Conservation (phyloP, 1,140 invertebrate species). For the Brachionus angularis region DNA sequence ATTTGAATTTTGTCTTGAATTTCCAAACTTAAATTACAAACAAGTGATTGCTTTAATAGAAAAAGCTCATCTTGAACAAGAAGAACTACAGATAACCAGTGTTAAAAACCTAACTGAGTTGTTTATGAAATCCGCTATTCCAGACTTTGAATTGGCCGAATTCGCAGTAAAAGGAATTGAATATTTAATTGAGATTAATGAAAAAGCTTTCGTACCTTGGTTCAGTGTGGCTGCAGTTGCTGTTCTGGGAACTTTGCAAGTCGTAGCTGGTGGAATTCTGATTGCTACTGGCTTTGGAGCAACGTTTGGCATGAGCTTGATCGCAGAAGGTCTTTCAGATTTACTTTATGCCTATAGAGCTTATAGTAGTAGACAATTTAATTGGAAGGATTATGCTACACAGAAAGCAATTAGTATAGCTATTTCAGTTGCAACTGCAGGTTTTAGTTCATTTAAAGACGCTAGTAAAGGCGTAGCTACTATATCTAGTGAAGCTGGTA, state of each 20-base stretch:
- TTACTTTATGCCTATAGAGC: conserved; percentile 3
- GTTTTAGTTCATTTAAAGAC: neutral
- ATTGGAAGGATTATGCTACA: conserved; percentile 1
- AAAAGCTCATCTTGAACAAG: neutral
- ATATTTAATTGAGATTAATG: neutral
- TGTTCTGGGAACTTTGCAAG: neutral
- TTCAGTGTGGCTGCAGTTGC: neutral
- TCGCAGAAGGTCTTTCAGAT: conserved; percentile 3
- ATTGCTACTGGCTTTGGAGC: conserved; percentile 13
- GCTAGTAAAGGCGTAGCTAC: neutral
- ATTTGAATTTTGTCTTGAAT: neutral
- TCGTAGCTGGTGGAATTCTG: neutral
- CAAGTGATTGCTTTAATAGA: neutral
- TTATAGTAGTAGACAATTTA: neutral
- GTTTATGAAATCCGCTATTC: neutral
- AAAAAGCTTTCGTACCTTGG: conserved; percentile 8
- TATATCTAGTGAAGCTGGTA: neutral
- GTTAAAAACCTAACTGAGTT: neutral
- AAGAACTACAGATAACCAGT: neutral
- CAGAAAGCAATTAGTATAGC: conserved; percentile 3
- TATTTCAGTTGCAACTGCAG: neutral
- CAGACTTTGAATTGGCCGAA: neutral
- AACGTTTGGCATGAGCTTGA: neutral
- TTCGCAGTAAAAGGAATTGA: neutral
- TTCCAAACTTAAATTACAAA: neutral